A percentile compares a stretch with the other conserved stretches of the same genome.
Evolutionary conservation across 2,888 invertebrate species (phyloP).

Genomic region (Phymatocera aterrima): DNA sequence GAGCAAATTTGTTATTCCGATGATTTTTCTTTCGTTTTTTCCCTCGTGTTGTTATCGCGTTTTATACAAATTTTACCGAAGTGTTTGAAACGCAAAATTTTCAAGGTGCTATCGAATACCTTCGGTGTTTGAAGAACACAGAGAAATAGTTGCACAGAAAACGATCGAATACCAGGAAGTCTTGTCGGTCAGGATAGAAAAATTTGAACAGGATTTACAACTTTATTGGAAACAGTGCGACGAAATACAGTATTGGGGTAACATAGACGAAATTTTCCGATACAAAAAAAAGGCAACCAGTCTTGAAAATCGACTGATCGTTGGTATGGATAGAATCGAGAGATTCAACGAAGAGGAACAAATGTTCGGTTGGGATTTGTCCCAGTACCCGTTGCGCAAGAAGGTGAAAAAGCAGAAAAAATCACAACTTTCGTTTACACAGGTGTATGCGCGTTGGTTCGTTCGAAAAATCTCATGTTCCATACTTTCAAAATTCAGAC

Average conservation of each 20-base stretch:
- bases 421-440: too few species aligned
- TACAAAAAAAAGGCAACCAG: conserved; percentile 89
- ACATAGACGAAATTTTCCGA: conserved; percentile 87
- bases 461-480: not conserved
- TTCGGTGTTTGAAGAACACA: conserved; percentile 89
- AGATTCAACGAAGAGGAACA: conserved; percentile 94
- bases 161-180: conserved; percentile 90
- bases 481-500: conserved; percentile 69
- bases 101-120: conserved; percentile 84
- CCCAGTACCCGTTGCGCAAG: conserved; percentile 92
- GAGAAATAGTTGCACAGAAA: conserved; percentile 87
- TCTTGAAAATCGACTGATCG: conserved; percentile 82
- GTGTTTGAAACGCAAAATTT: not conserved
- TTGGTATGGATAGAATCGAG: conserved; percentile 88
- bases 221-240: conserved; percentile 88
- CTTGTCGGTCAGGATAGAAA: conserved; percentile 86
- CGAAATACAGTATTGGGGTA: conserved; percentile 92
- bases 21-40: not conserved
- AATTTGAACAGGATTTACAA: conserved; percentile 89
- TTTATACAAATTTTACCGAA: too few species aligned
- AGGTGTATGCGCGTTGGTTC: too few species aligned
- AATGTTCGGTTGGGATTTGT: conserved; percentile 91
- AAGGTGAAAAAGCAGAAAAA: too few species aligned
- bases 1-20: not conserved
- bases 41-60: too few species aligned